Base-by-base conservation (phyloP, 2,797 vertebrate genomes). In the Pangasius krempfi region DNA sequence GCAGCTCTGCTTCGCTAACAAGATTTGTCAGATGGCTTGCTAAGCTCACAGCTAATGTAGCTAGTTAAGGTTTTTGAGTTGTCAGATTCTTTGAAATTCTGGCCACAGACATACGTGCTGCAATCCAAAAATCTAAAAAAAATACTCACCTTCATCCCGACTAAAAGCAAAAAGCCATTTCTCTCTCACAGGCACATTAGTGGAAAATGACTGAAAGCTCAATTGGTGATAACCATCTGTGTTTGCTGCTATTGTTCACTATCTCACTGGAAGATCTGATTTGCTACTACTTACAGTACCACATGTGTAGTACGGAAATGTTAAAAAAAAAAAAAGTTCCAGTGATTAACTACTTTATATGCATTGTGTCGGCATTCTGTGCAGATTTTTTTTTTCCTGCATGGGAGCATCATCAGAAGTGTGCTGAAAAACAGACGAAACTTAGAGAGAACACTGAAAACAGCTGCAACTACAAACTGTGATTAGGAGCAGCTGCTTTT, bases 11-110 rank as follows among this genome's bases (percentile, higher is more conserved):
- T 40, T 40, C 25, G 56, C 54, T 40, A 27, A 83, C 40, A 64
- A 44, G 40, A 64, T 82, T 60, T 83, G 81, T 83, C 58, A 64
- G 58, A 64, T 2, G 56, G 56, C 54, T 81, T 60, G 56, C 54
- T 60, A 81, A 22, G 18, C 79, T 60, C 22, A 60, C 9, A 16
- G 22, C 80, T 44, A 44, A 40, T n/a, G 13, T 10, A n/a, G 80
- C 22, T 44, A 44, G 58, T 44, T 62, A n/a, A 47, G 12, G 52
- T 75, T 75, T 73, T 47, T 4, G 40, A 75, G 1, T 27, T 47
- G 25, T 78, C 27, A 7, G 10, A 50, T 27, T 76, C 44, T 44
- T 10, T 50, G 25, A 76, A 76, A 76, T 50, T 13, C 27, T n/a
- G 75, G 2, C 25, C n/a, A 76, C 25, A 76, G 73, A 76, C 75